Conservation (phyloP, 2,113 vertebrate species). For the Xiphophorus maculatus region DNA sequence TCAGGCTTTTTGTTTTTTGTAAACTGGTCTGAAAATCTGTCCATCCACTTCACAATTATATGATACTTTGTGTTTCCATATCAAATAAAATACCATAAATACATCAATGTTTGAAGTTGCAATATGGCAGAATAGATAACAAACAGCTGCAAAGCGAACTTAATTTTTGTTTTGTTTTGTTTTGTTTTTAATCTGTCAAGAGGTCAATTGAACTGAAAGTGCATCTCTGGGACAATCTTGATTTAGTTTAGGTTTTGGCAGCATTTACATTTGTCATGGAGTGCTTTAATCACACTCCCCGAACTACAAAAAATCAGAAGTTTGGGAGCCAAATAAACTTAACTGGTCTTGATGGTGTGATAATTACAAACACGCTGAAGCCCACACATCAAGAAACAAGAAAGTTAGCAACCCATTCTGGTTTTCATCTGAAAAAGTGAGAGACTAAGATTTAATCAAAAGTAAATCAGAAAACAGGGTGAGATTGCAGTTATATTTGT, state of each 20-base stretch:
- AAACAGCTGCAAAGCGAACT: not conserved
- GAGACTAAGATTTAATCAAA: not conserved
- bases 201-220: conserved; percentile 15
- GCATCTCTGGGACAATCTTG: conserved; percentile 13
- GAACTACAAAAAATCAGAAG: conserved; percentile 5
- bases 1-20: not conserved
- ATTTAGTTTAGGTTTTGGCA: conserved; percentile 27
- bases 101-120: not conserved
- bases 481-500: conserved; percentile 5
- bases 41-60: not conserved
- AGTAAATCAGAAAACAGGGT: conserved; percentile 5
- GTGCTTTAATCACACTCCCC: conserved; percentile 24
- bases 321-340: conserved; percentile 30
- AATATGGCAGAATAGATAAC: not conserved
- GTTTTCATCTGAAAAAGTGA: conserved; percentile 14
- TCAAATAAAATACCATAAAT: not conserved
- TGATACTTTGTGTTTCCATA: not conserved
- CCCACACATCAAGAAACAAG: not conserved
- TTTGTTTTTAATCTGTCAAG: conserved; percentile 10
- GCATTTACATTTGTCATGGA: conserved; percentile 35
- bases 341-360: conserved; percentile 27
- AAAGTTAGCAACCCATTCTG: not conserved
- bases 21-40: not conserved
- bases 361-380: conserved; percentile 44
- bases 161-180: conserved; percentile 5